These are phyloP conservation scores for Sinonovacula constricta DNA, from an alignment of 1,140 invertebrate species.

Conservation along the genomic window DNA sequence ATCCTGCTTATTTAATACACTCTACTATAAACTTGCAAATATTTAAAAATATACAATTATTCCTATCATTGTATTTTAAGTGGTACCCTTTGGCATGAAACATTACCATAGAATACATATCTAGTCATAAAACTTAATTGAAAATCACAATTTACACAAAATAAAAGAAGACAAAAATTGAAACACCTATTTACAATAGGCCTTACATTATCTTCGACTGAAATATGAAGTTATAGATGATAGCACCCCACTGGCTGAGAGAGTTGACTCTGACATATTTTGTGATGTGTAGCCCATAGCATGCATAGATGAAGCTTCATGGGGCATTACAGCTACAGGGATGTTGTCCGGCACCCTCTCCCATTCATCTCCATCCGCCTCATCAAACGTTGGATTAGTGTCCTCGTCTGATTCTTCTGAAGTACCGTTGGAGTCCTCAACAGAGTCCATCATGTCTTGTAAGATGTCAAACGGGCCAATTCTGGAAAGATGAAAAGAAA, in stretches of 20 bases:
- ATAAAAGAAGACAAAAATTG: too few relatives aligned
- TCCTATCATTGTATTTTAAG: too few relatives aligned
- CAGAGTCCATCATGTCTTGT: constrained; percentile 52
- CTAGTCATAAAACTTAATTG: too few relatives aligned
- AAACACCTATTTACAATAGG: too few relatives aligned
- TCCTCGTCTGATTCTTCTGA: constrained; percentile 50
- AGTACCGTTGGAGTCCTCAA: constrained; percentile 44
- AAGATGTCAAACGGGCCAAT: constrained; percentile 44
- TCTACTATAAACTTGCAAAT: too few relatives aligned
- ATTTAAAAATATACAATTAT: too few relatives aligned
- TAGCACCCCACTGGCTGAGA: constrained; percentile 42
- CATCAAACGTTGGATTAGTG: background rate
- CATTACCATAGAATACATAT: too few relatives aligned
- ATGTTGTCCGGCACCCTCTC: constrained; percentile 42
- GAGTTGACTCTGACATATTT: constrained; percentile 43
- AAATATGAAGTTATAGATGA: constrained; percentile 44
- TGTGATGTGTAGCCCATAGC: constrained; percentile 36
- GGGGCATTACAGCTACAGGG: constrained; percentile 8
- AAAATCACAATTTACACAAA: too few relatives aligned
- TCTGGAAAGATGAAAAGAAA: constrained; percentile 9
- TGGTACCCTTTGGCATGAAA: too few relatives aligned
- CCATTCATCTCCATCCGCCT: constrained; percentile 35
- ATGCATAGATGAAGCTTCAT: constrained; percentile 10
- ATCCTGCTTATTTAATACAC: too few relatives aligned
- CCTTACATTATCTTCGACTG: too few relatives aligned